phyloP scores from a whole-genome alignment of 2,113 vertebrate species.

The Psittacara wagleri region DNA sequence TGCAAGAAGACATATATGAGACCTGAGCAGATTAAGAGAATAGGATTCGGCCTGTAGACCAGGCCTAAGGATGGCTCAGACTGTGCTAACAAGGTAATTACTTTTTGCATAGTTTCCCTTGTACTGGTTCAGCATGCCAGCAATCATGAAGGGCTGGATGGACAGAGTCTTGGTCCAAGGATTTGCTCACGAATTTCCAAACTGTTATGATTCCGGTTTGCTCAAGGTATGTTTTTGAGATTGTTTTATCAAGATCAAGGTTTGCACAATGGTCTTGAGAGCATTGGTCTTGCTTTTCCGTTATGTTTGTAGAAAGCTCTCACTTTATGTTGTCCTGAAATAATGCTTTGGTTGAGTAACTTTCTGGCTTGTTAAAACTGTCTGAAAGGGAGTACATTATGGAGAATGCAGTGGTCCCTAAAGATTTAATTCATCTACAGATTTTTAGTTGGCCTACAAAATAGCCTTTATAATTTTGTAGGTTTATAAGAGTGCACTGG shows the following conservation, averaged over 20 bases:
- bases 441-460: background rate
- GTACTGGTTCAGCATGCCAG: constrained; percentile 79
- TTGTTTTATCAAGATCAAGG: background rate
- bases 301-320: background rate
- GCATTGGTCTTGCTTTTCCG: background rate
- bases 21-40: background rate
- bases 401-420: background rate
- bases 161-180: constrained; percentile 78
- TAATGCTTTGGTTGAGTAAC: background rate
- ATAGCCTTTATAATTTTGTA: background rate
- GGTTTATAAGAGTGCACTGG: background rate
- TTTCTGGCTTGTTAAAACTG: background rate
- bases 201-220: constrained; percentile 55
- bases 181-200: constrained; percentile 70
- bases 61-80: background rate
- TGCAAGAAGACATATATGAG: background rate
- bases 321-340: background rate
- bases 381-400: background rate
- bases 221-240: constrained; percentile 65
- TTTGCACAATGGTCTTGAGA: background rate
- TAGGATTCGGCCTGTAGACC: background rate
- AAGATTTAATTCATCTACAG: background rate
- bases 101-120: constrained; percentile 73
- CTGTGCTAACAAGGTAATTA: background rate
- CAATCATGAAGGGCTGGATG: constrained; percentile 81